Base-by-base conservation (phyloP, 2,888 invertebrate species). In the Apamea anceps region DNA sequence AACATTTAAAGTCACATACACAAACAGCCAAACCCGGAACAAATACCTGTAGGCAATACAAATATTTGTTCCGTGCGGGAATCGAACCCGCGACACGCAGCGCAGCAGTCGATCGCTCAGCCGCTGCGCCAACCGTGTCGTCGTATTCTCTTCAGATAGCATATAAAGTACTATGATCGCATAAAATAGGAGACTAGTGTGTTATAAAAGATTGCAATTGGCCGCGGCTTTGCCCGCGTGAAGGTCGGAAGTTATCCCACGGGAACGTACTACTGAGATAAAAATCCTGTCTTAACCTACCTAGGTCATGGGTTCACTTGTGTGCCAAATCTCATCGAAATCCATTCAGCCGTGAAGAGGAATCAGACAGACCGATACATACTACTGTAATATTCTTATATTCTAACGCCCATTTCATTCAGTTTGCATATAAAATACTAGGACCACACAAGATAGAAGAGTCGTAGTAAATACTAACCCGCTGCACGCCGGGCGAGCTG, bases 401-500 rank as follows among this genome's bases (percentile, higher is more conserved):
- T 28, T 62, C 13, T 62, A 13, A 60, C 4, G 42, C n/a, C 2
- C 25, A 45, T 45, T 45, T 2, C 2, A 32, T 68, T 45, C 1
- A 57, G 0, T 25, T 57, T 12, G n/a, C 2, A n/a, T 42, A n/a
- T 76, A n/a, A 62, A 70, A 21, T 76, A 84, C 70, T 45, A 84
- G 85, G 83, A 62, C 37, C n/a, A 32, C 85, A 80, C 15, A 76
- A 10, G 51, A 32, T 21, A 65, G 5, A 12, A 42, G 78, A 42
- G n/a, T 32, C 21, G 4, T 25, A 15, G 28, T 7, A 1, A n/a
- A 10, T 12, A 60, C 7, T 93, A 91, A 98, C 98, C 96, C 98
- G 97, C 86, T 98, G 97, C 70, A 98, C 97, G n/a, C 98, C 98
- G 0, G 99, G 99, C 42, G 99, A 99, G 91, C 99, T 99, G 88